Conservation (phyloP, 2,797 vertebrate genomes). For the Clarias platycephalus region DNA sequence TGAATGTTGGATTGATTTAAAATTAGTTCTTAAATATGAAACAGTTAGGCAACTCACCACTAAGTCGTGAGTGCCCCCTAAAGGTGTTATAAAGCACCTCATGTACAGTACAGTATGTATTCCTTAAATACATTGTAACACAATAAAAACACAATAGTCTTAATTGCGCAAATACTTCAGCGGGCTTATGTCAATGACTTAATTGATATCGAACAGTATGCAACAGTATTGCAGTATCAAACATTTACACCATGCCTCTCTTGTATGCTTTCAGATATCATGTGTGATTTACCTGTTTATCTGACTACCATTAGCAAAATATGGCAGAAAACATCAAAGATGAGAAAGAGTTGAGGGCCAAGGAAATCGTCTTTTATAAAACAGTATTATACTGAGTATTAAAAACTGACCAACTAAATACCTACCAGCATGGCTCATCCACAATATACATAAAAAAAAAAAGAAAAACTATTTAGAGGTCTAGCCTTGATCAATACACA, state of each 20-base stretch:
- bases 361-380: constrained; percentile 52
- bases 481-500: background rate
- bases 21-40: background rate
- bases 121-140: background rate
- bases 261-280: constrained; percentile 42
- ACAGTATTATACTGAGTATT: background rate
- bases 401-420: background rate
- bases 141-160: too few species aligned
- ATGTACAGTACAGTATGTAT: background rate
- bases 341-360: constrained; percentile 61
- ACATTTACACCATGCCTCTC: background rate
- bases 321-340: constrained; percentile 58
- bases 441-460: background rate
- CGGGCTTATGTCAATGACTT: background rate
- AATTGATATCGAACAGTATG: background rate
- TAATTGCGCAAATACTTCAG: background rate
- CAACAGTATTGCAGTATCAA: background rate
- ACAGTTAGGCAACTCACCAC: background rate
- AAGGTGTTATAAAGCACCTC: constrained; percentile 16
- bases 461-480: background rate
- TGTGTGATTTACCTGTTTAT: constrained; percentile 40
- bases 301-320: constrained; percentile 53
- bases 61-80: constrained; percentile 30
- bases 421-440: background rate
- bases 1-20: too few species aligned